phyloP scores from a whole-genome alignment of 2,113 vertebrate genomes.

The Puma concolor region DNA sequence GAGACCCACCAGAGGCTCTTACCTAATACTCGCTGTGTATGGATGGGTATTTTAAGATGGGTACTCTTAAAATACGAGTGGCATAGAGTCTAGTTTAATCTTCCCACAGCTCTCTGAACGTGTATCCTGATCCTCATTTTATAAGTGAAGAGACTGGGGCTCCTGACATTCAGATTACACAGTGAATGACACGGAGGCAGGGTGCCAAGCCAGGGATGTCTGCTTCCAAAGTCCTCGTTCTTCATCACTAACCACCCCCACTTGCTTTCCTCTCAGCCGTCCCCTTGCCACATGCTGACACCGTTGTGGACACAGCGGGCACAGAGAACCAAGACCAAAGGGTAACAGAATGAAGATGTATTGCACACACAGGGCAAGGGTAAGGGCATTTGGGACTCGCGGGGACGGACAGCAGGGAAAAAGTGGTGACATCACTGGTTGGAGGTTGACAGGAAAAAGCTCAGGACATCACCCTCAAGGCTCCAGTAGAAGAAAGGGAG shows the following conservation, averaged over 20 bases:
- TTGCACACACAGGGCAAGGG: neutral
- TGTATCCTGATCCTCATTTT: neutral
- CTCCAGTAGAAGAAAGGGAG: neutral
- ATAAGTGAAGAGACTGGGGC: neutral
- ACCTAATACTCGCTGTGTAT: neutral
- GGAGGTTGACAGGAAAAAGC: neutral
- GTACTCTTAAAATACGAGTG: neutral
- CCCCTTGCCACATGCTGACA: neutral
- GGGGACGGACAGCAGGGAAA: neutral
- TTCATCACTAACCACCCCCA: neutral
- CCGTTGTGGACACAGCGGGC: neutral
- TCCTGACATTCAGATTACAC: neutral
- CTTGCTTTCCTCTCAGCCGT: neutral
- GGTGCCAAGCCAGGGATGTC: neutral
- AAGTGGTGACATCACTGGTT: neutral
- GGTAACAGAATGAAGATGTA: neutral
- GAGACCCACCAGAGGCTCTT: neutral
- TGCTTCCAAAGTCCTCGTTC: neutral
- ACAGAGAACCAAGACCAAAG: neutral
- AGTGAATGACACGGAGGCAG: neutral
- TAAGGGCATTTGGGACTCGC: neutral
- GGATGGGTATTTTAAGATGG: neutral
- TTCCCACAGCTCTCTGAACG: neutral
- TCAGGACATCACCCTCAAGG: neutral
- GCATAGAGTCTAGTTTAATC: neutral